Percentiles rank a stretch among this genome's conserved stretches.
Conservation (phyloP, 2,113 vertebrate species). For the Dromaius novaehollandiae region DNA sequence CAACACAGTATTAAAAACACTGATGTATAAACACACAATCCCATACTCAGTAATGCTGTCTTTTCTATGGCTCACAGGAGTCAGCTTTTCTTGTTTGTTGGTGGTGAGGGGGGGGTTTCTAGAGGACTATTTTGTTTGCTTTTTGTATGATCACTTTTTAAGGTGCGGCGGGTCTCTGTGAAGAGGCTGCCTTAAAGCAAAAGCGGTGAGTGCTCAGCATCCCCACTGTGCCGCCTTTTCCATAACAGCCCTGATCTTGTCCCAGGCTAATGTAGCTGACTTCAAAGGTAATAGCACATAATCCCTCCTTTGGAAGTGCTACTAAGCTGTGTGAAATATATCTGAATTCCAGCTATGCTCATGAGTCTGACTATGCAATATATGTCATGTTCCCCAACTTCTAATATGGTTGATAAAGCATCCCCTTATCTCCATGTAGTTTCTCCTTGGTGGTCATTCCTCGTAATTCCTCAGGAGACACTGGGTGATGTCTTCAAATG, state of each 20-base stretch:
- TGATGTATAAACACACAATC: constrained; percentile 30
- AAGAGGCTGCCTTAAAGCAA: constrained; percentile 32
- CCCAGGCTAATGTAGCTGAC: constrained; percentile 29
- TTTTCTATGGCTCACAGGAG: constrained; percentile 52
- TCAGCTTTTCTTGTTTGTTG: constrained; percentile 46
- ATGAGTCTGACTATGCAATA: constrained; percentile 43
- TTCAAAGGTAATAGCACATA: constrained; percentile 55
- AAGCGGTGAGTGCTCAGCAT: constrained; percentile 42
- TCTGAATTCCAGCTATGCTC: constrained; percentile 59
- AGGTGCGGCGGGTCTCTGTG: neutral
- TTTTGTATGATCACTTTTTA: constrained; percentile 25
- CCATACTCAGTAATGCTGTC: constrained; percentile 36
- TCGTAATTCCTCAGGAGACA: constrained; percentile 10
- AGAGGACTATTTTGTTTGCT: constrained; percentile 33
- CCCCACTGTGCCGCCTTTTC: neutral
- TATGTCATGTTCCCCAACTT: neutral
- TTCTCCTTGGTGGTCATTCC: neutral
- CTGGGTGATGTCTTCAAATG: neutral
- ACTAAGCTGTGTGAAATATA: constrained; percentile 26
- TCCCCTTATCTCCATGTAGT: neutral
- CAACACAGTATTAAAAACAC: constrained; percentile 52
- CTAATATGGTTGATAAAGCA: neutral
- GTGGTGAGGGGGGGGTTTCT: neutral
- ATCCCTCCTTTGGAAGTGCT: constrained; percentile 17
- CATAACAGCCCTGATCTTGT: neutral